Conservation (phyloP, 2,888 invertebrate species). For the Spodoptera exigua region DNA sequence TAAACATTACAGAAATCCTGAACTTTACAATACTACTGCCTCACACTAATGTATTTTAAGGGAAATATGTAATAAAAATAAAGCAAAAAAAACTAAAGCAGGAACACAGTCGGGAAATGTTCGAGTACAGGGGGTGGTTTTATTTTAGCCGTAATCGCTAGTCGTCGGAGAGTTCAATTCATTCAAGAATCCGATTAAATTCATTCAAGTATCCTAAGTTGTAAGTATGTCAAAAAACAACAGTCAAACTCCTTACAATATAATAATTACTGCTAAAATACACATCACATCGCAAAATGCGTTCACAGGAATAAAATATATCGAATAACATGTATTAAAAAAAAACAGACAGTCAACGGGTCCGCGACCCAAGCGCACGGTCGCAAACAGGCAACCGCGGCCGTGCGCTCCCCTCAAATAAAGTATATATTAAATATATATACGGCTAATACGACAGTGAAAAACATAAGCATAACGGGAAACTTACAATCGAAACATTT, state of each 20-base stretch:
- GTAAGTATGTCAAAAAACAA: slow-evolving; percentile 90
- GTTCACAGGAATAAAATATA: slow-evolving; percentile 95
- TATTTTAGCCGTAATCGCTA: slow-evolving; percentile 86
- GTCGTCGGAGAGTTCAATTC: slow-evolving; percentile 79
- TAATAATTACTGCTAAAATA: slow-evolving; percentile 90
- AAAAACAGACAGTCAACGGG: slow-evolving; percentile 88
- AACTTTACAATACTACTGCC: slow-evolving; percentile 88
- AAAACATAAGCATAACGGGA: slow-evolving; percentile 89
- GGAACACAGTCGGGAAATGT: slow-evolving; percentile 89
- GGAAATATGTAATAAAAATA: slow-evolving; percentile 87
- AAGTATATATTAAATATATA: slow-evolving; percentile 85
- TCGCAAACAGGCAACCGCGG: slow-evolving; percentile 88
- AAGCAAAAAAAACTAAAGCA: slow-evolving; percentile 89
- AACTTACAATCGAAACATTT: slow-evolving; percentile 89
- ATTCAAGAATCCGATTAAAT: slow-evolving; percentile 74
- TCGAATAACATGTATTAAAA: slow-evolving; percentile 91
- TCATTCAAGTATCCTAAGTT: slow-evolving; percentile 87
- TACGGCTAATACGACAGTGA: slow-evolving; percentile 84
- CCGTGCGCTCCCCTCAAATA: slow-evolving; percentile 80
- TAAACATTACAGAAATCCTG: slow-evolving; percentile 87
- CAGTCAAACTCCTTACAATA: slow-evolving; percentile 89
- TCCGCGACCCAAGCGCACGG: slow-evolving; percentile 78
- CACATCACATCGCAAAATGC: slow-evolving; percentile 93
- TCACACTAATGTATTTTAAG: slow-evolving; percentile 88
- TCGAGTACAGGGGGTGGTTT: slow-evolving; percentile 84